Evolutionary conservation across 2,113 vertebrate species (phyloP).

Genomic region (Oreamnos americanus): DNA sequence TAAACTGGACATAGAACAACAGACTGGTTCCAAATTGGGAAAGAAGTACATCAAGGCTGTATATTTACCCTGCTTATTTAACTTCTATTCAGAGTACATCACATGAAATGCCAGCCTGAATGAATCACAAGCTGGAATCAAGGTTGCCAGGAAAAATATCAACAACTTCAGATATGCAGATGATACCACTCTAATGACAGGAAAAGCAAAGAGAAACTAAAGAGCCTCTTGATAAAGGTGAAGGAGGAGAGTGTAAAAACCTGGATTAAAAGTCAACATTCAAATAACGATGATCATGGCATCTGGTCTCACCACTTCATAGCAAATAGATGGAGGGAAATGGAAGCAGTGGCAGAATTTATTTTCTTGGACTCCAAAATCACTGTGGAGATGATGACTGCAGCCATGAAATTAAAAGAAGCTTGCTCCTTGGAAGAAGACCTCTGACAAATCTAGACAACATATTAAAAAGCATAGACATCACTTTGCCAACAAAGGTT

Average conservation of each 20-base stretch:
- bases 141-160: not conserved
- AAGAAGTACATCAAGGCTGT: not conserved
- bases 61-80: not conserved
- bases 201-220: not conserved
- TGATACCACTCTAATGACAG: not conserved
- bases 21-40: not conserved
- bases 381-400: not conserved
- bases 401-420: not conserved
- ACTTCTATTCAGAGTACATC: not conserved
- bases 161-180: not conserved
- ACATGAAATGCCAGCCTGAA: not conserved
- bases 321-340: not conserved
- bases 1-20: not conserved
- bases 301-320: not conserved
- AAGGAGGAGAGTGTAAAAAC: not conserved
- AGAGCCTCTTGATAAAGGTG: not conserved
- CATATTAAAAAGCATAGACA: not conserved
- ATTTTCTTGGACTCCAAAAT: not conserved
- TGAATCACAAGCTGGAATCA: not conserved
- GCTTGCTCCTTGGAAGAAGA: not conserved
- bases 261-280: not conserved
- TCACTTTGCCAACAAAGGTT: not conserved
- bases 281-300: not conserved
- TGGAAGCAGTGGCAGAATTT: not conserved
- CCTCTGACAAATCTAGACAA: not conserved